Conservation (phyloP, 2,888 invertebrate genomes). For the Pyrochroa serraticornis region DNA sequence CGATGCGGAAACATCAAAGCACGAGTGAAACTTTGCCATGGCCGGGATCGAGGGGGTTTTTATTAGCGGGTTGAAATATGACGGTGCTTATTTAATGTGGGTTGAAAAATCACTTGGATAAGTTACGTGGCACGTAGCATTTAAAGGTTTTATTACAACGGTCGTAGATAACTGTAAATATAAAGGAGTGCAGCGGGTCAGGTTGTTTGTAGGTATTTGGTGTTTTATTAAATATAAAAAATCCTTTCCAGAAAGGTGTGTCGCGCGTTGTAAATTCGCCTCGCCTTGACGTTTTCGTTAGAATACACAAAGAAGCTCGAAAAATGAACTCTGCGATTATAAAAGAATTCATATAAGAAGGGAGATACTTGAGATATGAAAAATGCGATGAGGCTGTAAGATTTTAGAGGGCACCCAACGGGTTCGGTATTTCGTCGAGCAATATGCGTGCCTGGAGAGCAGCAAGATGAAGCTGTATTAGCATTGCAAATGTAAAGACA, state of each 20-base stretch:
- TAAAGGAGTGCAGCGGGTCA: conserved; percentile 8
- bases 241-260: conserved; percentile 16
- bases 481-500: conserved; percentile 48
- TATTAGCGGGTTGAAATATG: conserved; percentile 4
- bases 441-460: conserved; percentile 44
- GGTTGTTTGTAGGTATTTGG: conserved; percentile 7
- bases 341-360: conserved; percentile 25
- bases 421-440: conserved; percentile 40
- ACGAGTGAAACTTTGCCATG: too few relatives aligned
- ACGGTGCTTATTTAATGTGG: conserved; percentile 14
- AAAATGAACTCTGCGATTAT: conserved; percentile 26
- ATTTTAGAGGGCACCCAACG: conserved; percentile 44
- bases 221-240: conserved; percentile 24
- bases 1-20: neutral
- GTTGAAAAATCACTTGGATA: conserved; percentile 18
- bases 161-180: conserved; percentile 18
- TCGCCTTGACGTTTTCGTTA: conserved; percentile 11
- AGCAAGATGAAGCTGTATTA: conserved; percentile 45
- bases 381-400: conserved; percentile 43
- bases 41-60: neutral
- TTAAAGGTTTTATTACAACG: conserved; percentile 14
- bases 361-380: conserved; percentile 42
- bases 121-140: conserved; percentile 18
- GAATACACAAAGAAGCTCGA: conserved; percentile 10
- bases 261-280: conserved; percentile 10